Base-by-base conservation (phyloP, 2,113 vertebrate species). In the Anoplopoma fimbria region DNA sequence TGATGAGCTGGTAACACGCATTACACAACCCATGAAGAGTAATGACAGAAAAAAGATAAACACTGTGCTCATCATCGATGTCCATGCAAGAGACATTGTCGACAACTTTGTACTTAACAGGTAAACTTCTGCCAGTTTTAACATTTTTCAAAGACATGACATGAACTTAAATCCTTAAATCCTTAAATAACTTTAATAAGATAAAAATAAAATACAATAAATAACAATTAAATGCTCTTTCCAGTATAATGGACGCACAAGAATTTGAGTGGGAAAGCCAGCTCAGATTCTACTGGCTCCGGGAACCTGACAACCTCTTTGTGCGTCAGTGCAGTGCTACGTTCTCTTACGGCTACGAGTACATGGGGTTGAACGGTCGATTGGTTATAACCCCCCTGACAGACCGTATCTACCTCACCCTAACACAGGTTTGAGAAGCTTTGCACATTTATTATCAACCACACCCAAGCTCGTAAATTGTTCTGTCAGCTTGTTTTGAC, bases 261-360 rank as follows among this genome's bases (percentile, higher is more conserved):
- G 97, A 97, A 84, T 99, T 99, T 73, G 97, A 98, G 75, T 99
- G 98, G 98, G 97, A 99, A 82, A 99, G 98, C 81, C 98, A 99
- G 76, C 93, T 99, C 25, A 95, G 97, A 0, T 99, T 99, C 61
- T 99, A 99, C 92, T 99, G 98, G 98, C 92, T 95, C 62, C 93
- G 90, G 0, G 93, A 97, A 58, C 92, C 95, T 0, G 97, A 99
- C 9, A 91, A 97, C 3, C 93, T 99, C 75, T 94, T 83, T 17
- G 97, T 99, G 84, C 96, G 91, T 2, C 98, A 99, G 89, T 99
- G 98, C 93, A 99, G 96, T 0, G 97, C 98, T 12, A 83, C 95
- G 0, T 99, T 99, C 75, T 87, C 93, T 5, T 99, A 99, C 0
- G 98, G 98, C 8, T 99, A 99, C 0, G 98, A 99, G 91, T 99